Base-by-base conservation (phyloP, 2,797 vertebrate species). In the Peromyscus eremicus region DNA sequence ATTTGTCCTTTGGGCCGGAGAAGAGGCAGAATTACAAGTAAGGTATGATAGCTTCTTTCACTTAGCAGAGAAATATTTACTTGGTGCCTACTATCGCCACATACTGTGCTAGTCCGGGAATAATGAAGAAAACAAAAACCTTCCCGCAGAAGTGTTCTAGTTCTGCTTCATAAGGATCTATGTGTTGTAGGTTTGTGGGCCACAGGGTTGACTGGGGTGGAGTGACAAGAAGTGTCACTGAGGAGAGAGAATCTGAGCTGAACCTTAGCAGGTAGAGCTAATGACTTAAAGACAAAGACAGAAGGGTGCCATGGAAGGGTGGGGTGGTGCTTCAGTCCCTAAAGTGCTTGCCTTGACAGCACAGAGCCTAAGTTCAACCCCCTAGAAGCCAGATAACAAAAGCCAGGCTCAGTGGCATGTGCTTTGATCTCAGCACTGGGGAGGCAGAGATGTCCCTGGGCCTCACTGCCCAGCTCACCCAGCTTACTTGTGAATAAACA, bases 161-260 rank as follows among this genome's bases (percentile, higher is more conserved):
- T 68, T 90, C 52, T 43, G 5, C 43, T 81, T 95, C 57, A 82
- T 43, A 32, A 88, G 70, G 11, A 88, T 21, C 75, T 92, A 43
- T 4, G 23, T 10, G 57, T 68, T 52, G 29, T 52, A 66, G 16
- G 62, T 83, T 71, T 84, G 37, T 60, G 71, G 60, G 21, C 60
- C 29, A 52, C 1, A 82, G 73, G 68, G 91, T 12, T 92, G 83
- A 92, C 86, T 4, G 12, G 73, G 25, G 34, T 86, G 25, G 29
- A 6, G 25, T 79, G 14, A 49, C 84, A 62, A 25, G 84, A 93
- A 68, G n/a, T 40, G 43, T 92, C 19, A 46, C 23, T 4, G 34
- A 87, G 40, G 37, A 94, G 55, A 40, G 11, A 94, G 80, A 83
- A 87, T 82, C 46, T 86, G 34, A 94, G 16, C 52, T 91, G 21